phyloP scores from a whole-genome alignment of 2,113 vertebrate genomes.

The Mustela lutreola region DNA sequence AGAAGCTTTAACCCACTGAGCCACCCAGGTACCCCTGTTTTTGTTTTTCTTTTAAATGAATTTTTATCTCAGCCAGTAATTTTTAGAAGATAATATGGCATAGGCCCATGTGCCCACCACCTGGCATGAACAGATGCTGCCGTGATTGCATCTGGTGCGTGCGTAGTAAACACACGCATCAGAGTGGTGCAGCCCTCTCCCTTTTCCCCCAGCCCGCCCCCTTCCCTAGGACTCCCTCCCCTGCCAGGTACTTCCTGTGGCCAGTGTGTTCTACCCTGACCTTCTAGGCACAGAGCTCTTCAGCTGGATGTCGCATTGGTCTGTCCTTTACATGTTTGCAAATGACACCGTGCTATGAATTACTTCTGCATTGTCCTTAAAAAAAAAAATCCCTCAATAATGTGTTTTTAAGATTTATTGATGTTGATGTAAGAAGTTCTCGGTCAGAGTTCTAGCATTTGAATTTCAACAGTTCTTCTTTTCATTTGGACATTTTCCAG shows the following conservation, averaged over 20 bases:
- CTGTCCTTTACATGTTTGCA: neutral
- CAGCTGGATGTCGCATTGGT: neutral
- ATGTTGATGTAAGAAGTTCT: neutral
- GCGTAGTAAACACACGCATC: fast-evolving
- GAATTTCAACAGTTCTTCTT: neutral
- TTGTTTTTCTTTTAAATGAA: neutral
- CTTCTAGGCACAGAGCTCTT: neutral
- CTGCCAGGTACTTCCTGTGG: neutral
- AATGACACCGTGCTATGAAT: neutral
- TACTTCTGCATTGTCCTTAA: neutral
- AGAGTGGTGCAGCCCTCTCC: neutral
- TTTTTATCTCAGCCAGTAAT: neutral
- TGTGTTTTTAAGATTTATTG: neutral
- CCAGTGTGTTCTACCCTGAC: neutral
- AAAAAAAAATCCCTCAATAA: neutral
- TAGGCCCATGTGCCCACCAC: neutral
- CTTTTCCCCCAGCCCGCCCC: neutral
- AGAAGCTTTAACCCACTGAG: too few species aligned
- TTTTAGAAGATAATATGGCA: neutral
- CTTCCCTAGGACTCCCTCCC: too few species aligned
- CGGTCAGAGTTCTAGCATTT: neutral
- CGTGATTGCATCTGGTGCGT: neutral
- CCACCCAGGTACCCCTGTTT: too few species aligned
- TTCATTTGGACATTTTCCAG: neutral
- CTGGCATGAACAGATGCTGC: neutral